Base-by-base conservation (phyloP, 2,888 invertebrate species). In the Heliconius cydno region DNA sequence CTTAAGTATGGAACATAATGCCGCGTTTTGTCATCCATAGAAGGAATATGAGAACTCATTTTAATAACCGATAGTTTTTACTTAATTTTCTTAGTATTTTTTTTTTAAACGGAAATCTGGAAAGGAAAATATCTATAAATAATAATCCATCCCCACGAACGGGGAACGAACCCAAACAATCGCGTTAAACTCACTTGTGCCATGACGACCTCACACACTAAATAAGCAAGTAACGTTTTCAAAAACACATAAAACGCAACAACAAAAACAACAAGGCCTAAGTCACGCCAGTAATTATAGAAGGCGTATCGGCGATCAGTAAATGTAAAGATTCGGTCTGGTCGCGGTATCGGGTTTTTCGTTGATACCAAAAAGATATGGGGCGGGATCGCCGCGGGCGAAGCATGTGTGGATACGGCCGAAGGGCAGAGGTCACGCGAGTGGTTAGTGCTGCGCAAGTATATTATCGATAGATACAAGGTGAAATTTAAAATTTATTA, bases 401-500 rank as follows among this genome's bases (percentile, higher is more conserved):
- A 88, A 88, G 90, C 87, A 87, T 86, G 90, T 87, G 89, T 89
- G 91, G 84, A 81, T 87, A 89, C 87, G 86, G 87, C 87, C 88
- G 88, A 87, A 90, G 94, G 93, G 90, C 94, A 94, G 88, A 93
- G 94, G 93, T 94, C 94, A 94, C 90, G 90, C 90, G 87, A 90
- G 90, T 86, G 83, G 52, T 73, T 88, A 90, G 89, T 86, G 89
- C 85, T 85, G 89, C 63, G 77, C 80, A 65, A n/a, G 28, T 12
- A 46, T 65, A 46, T 19, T 82, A 80, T 84, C 84, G 85, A 84
- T 83, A 84, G 85, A 84, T 83, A 84, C 1, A 60, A 2, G 10
- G 3, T 30, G 3, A 52, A 15, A 1, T 52, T 52, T 52, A 15
- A 15, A 13, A 10, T 3, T 6, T 52, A 52, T 19, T 52, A n/a